Evolutionary conservation across 2,888 invertebrate species (phyloP).

Genomic region (Drosophila prolongata): DNA sequence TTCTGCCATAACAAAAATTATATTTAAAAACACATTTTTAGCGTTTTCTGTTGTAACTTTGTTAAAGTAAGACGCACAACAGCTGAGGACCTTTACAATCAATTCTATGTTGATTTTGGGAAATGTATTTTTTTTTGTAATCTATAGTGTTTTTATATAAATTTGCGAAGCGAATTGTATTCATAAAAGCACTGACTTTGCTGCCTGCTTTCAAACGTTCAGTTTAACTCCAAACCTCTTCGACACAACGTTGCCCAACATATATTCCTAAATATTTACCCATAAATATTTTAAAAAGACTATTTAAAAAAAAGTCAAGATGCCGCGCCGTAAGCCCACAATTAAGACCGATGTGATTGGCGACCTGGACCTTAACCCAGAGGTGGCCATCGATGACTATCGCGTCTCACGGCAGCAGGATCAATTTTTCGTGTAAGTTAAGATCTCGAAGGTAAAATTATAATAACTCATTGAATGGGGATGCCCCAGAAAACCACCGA

Average conservation of each 20-base stretch:
- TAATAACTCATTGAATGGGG: neutral
- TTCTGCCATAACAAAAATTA: no score
- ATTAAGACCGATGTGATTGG: conserved; percentile 82
- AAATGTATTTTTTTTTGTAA: no score
- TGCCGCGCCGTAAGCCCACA: conserved; percentile 83
- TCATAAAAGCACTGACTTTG: neutral
- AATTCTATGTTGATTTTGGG: no score
- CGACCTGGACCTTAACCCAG: conserved; percentile 81
- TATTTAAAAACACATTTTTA: no score
- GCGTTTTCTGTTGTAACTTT: no score
- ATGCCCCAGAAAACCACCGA: conserved; percentile 80
- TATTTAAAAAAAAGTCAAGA: conserved; percentile 35
- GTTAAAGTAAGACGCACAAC: no score
- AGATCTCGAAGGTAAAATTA: no score
- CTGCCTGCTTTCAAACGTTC: neutral
- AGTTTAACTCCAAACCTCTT: neutral
- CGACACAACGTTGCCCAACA: conserved; percentile 3
- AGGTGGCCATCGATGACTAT: conserved; percentile 80
- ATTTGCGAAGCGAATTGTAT: no score
- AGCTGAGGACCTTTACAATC: no score
- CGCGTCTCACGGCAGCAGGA: conserved; percentile 82
- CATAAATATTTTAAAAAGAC: neutral
- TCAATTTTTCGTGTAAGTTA: conserved; percentile 79
- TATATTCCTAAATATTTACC: neutral
- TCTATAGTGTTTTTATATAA: no score